A percentile compares a stretch with the other conserved stretches of the same genome.
phyloP scores from a whole-genome alignment of 2,113 vertebrate genomes.

The Arenaria interpres region DNA sequence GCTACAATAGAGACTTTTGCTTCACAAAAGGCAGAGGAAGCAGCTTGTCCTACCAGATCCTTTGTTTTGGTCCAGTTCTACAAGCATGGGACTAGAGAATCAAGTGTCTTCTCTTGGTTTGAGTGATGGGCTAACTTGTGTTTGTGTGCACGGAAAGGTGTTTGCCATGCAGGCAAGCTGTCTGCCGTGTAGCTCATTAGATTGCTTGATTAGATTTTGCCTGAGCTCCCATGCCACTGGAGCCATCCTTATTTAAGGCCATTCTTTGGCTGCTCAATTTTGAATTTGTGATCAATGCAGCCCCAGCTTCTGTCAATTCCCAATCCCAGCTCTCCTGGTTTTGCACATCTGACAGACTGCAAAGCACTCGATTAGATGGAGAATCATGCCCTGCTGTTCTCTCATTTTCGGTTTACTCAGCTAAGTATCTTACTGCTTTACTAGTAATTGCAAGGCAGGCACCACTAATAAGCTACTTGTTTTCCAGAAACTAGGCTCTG shows the following conservation, averaged over 20 bases:
- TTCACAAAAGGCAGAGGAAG: neutral
- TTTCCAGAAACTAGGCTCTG: neutral
- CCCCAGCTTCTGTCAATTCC: neutral
- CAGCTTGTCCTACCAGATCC: neutral
- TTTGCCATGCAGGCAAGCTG: neutral
- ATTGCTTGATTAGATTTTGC: neutral
- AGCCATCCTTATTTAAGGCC: neutral
- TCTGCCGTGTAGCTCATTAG: neutral
- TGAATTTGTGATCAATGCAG: neutral
- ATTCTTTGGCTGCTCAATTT: neutral
- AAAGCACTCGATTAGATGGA: conserved; percentile 16
- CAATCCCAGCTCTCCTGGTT: neutral
- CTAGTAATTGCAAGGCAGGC: neutral
- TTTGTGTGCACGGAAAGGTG: neutral
- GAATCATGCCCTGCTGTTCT: neutral
- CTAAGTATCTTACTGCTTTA: neutral
- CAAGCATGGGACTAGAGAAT: neutral
- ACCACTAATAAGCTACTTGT: neutral
- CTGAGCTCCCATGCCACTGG: neutral
- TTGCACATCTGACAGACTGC: neutral
- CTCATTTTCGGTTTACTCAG: neutral
- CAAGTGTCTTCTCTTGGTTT: neutral
- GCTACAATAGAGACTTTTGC: neutral
- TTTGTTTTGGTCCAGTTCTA: neutral
- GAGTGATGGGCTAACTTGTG: neutral